Base-by-base conservation (phyloP, 2,797 vertebrate genomes). In the Myotis findleyi region DNA sequence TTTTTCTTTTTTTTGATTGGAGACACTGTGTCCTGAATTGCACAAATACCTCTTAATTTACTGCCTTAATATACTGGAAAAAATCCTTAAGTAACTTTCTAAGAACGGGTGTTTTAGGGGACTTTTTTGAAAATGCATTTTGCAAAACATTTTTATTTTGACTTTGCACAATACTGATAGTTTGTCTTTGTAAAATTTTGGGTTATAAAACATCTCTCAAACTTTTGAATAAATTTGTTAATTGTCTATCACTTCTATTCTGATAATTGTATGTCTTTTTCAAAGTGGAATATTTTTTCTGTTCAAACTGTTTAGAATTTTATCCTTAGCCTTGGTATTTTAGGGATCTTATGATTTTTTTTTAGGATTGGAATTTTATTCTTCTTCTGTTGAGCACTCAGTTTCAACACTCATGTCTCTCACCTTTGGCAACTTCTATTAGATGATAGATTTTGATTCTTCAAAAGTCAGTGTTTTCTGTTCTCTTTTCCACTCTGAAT, bases 1-100 rank as follows among this genome's bases (percentile, higher is more conserved):
- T 41, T 71, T n/a, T n/a, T 20, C 18, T 44, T 16, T 36, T 51
- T 59, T 89, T 89, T 87, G 3, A n/a, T 38, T 90, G 27, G 44
- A 84, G 47, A 30, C 20, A 64, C 25, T 47, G 6, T 55, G 25
- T 94, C 64, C 57, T 79, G 25, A 87, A 11, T 57, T 83, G 47
- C 16, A 59, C 33, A 18, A 89, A 5, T 82, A 36, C 82, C 23
- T 96, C 36, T 92, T 73, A 92, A 95, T 90, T 92, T 84, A 57
- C 38, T 80, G 44, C 27, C 9, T 95, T 72, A 38, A 92, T 94
- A 90, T 94, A 75, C 49, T 82, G 33, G 64, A 91, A 92, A 90
- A 79, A 7, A 49, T 68, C 30, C 86, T 95, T 90, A 73, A 73
- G 41, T 91, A 69, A 86, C 69, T 91, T 93, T 91, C 49, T 88